Evolutionary conservation across 1,140 invertebrate genomes (phyloP), one percentile per base, ranked within the genome.

Genomic region (Helicoverpa armigera): DNA sequence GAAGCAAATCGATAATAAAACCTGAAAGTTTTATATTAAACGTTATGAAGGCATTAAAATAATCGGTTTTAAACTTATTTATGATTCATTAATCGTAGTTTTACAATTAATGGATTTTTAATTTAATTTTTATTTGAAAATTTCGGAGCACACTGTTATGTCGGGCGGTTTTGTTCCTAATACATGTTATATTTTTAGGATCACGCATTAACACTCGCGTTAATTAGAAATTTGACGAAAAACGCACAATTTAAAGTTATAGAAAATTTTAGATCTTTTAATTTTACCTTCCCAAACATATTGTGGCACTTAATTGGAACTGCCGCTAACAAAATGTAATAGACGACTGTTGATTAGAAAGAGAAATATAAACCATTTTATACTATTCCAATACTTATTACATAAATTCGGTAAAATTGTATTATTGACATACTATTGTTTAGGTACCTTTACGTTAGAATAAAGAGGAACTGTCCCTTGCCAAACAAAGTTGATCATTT

Each of bases 381-480:
- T 94, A 94, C 88, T 93, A 87, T 91, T 91, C 35, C 87, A 86
- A 90, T 88, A 80, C 82, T 85, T 83, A 91, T 94, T 94, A 91
- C 89, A 94, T 93, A 94, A 94, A 94, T 67, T 90, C 83, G 72
- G 78, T 85, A 91, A 92, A 91, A 85, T 70, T 85, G 82, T 86
- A 85, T 86, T 88, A 87, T 87, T 87, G 80, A 86, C 82, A 61
- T 86, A 82, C 82, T 76, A 89, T 91, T 89, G 86, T 87, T 79
- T 18, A 79, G 56, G 80, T 81, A 63, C 23, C 51, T 56, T 35
- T 9, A 67, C 48, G 83, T 84, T 83, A 90, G 90, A 91, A 88
- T 89, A 90, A 23, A 29, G 79, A 63, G 80, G 86, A 87, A 29
- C 13, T 29, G n/a, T 23, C 2, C 5, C 35, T 43, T 9, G 35